Conservation (phyloP, 2,797 vertebrate genomes). For the Brachyalestes nurse region DNA sequence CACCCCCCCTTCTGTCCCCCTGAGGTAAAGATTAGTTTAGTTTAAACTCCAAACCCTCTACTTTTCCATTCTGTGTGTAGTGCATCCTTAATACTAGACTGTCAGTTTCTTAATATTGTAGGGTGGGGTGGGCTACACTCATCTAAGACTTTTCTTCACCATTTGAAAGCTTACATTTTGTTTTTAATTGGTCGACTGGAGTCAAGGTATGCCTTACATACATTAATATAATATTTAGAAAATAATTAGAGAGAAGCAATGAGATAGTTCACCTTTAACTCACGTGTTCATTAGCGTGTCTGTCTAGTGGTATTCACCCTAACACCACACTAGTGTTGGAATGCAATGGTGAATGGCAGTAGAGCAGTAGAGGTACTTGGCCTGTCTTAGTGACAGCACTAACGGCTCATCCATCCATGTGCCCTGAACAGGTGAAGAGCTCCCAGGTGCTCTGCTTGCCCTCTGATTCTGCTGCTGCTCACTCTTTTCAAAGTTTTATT, state of each 20-base stretch:
- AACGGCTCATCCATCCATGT: slow-evolving; percentile 59
- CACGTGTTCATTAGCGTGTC: neutral
- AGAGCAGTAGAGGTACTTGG: slow-evolving; percentile 14
- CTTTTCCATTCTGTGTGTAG: slow-evolving; percentile 26
- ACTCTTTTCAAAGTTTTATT: slow-evolving; percentile 74
- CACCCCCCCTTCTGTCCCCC: slow-evolving; percentile 54
- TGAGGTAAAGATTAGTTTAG: slow-evolving; percentile 75
- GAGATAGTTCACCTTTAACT: neutral
- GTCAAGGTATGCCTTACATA: no score
- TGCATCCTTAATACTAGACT: slow-evolving; percentile 19
- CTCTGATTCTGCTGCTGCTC: slow-evolving; percentile 68
- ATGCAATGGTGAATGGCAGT: slow-evolving; percentile 16
- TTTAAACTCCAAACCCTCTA: slow-evolving; percentile 27
- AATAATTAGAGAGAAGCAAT: neutral
- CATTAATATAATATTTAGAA: neutral
- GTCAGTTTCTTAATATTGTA: neutral
- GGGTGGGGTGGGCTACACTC: slow-evolving; percentile 18
- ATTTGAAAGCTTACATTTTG: neutral
- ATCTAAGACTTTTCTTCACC: neutral
- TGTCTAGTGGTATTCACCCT: slow-evolving; percentile 24
- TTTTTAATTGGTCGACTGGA: neutral
- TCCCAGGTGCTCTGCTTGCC: slow-evolving; percentile 71
- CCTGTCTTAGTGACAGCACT: slow-evolving; percentile 41
- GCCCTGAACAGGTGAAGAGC: slow-evolving; percentile 73
- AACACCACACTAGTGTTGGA: neutral